phyloP scores from a whole-genome alignment of 2,113 vertebrate species.

The Pandion haliaetus region DNA sequence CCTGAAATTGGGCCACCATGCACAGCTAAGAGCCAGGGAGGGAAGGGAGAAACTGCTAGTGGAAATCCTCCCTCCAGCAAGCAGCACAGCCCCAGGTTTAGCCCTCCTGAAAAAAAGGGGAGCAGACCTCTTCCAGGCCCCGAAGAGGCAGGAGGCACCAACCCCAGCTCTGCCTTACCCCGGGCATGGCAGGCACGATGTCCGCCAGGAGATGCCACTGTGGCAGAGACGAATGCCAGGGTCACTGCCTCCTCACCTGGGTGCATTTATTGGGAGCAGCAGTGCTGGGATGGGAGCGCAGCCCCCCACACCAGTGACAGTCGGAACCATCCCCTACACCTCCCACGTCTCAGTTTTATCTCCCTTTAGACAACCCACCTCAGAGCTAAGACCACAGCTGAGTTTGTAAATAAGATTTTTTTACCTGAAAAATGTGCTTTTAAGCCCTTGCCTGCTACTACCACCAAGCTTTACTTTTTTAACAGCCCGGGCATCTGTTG shows the following conservation, averaged over 20 bases:
- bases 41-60: not conserved
- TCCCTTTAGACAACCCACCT: not conserved
- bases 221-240: fast-evolving
- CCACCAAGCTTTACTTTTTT: not conserved
- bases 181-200: not conserved
- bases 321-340: not conserved
- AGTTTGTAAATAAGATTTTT: not conserved
- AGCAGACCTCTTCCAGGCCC: not conserved
- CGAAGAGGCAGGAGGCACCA: not conserved
- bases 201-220: fast-evolving
- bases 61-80: not conserved
- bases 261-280: not conserved
- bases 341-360: not conserved
- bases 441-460: not conserved
- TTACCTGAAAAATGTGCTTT: conserved; percentile 3
- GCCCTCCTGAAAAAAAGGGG: not conserved
- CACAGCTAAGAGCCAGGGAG: not conserved
- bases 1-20: not conserved
- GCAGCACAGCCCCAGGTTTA: not conserved
- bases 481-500: not conserved
- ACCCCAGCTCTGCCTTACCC: not conserved
- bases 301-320: fast-evolving
- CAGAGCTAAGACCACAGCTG: not conserved
- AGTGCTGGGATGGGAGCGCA: not conserved
- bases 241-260: not conserved